These are phyloP conservation scores for Myrmecophaga tridactyla DNA, from an alignment of 2,113 vertebrate genomes.

Conservation along the genomic window DNA sequence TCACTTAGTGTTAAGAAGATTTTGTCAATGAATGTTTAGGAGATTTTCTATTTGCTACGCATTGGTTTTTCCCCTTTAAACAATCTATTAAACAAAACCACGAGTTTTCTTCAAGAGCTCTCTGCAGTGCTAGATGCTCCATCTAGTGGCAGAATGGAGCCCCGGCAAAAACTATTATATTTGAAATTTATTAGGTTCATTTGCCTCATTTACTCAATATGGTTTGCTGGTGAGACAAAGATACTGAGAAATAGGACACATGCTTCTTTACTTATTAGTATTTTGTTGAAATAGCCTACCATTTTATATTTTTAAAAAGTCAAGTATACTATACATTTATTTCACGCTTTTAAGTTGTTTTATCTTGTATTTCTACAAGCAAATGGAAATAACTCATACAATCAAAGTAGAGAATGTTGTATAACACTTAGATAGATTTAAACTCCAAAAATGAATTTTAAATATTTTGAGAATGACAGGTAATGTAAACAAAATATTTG, in stretches of 20 bases:
- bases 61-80: conserved; percentile 13
- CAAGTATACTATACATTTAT: conserved; percentile 54
- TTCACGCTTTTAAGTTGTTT: conserved; percentile 73
- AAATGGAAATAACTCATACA: conserved; percentile 73
- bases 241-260: accelerated
- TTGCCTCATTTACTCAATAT: not conserved
- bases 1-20: not conserved
- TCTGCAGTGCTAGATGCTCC: conserved; percentile 79
- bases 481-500: conserved; percentile 35
- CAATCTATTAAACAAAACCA: not conserved
- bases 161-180: conserved; percentile 53
- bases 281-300: conserved; percentile 27
- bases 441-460: not conserved
- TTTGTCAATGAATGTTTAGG: conserved; percentile 24
- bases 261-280: conserved; percentile 13
- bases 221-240: not conserved
- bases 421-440: not conserved
- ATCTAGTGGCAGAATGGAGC: conserved; percentile 82
- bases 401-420: conserved; percentile 37
- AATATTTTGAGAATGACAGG: not conserved
- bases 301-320: conserved; percentile 52
- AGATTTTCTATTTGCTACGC: not conserved
- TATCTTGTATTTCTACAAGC: conserved; percentile 71
- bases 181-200: not conserved
- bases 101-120: not conserved